These are phyloP conservation scores for Hydropotes inermis DNA, from an alignment of 2,113 vertebrate genomes.

Conservation along the genomic window DNA sequence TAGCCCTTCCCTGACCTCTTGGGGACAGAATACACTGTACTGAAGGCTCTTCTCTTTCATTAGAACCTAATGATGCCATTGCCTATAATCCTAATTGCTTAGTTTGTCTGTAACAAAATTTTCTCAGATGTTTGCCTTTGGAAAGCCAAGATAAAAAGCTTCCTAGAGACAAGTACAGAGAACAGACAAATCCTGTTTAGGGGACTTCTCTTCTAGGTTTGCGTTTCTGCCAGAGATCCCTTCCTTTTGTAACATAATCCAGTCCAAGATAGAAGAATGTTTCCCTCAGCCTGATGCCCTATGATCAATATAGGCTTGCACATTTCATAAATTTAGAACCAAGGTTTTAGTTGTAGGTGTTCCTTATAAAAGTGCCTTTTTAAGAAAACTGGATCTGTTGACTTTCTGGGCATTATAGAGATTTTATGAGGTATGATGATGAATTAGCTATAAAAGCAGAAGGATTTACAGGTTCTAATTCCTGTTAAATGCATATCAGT, in stretches of 20 bases:
- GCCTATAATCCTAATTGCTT: not conserved
- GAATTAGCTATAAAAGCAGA: conserved; percentile 10
- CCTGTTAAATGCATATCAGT: not conserved
- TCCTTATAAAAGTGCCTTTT: not conserved
- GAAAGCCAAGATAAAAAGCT: conserved; percentile 24
- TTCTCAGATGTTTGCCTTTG: not conserved
- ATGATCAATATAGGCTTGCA: not conserved
- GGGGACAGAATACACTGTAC: not conserved
- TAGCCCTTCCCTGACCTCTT: not conserved
- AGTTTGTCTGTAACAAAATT: not conserved
- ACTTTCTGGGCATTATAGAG: not conserved
- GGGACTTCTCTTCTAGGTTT: not conserved
- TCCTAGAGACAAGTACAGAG: conserved; percentile 37
- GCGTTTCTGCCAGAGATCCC: not conserved
- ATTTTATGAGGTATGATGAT: conserved; percentile 28
- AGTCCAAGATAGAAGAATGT: not conserved
- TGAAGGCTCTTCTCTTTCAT: not conserved
- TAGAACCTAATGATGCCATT: not conserved
- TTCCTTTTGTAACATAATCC: not conserved
- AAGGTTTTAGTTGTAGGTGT: not conserved
- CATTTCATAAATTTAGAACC: not conserved
- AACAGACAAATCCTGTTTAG: not conserved
- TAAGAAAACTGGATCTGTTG: not conserved
- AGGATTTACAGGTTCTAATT: conserved; percentile 30
- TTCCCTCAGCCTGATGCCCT: not conserved